These are phyloP conservation scores for Esox masquinongy DNA, from an alignment of 2,797 vertebrate species.

Conservation along the genomic window DNA sequence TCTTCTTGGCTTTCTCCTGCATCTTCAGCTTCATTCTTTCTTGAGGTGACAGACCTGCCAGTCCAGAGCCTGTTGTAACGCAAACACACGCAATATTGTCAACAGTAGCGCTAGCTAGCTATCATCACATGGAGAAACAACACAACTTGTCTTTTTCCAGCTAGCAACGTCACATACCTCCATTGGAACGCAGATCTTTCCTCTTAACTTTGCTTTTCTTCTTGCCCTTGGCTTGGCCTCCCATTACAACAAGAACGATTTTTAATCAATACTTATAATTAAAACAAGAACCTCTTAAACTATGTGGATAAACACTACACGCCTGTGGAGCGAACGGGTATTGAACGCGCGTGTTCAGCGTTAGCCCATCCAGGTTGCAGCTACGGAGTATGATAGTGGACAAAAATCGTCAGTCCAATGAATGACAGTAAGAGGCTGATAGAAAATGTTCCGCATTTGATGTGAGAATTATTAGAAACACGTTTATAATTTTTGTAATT, in stretches of 20 bases:
- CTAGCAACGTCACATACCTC: conserved; percentile 54
- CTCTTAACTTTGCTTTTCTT: conserved; percentile 76
- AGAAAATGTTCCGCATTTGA: neutral
- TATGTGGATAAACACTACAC: conserved; percentile 22
- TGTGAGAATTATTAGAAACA: no score
- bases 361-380: neutral
- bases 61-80: conserved; percentile 24
- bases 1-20: conserved; percentile 81
- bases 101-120: neutral
- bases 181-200: conserved; percentile 63
- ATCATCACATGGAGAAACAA: neutral
- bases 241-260: conserved; percentile 61
- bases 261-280: neutral
- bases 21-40: conserved; percentile 79
- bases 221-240: conserved; percentile 78
- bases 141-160: neutral
- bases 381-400: conserved; percentile 60
- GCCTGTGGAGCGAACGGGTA: conserved; percentile 32
- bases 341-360: conserved; percentile 49
- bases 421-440: neutral
- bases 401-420: conserved; percentile 38
- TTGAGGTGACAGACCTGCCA: conserved; percentile 67
- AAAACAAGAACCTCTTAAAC: neutral
- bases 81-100: neutral
- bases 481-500: no score